These are phyloP conservation scores for Metalampra italica DNA, from an alignment of 2,888 invertebrate species.

Conservation along the genomic window DNA sequence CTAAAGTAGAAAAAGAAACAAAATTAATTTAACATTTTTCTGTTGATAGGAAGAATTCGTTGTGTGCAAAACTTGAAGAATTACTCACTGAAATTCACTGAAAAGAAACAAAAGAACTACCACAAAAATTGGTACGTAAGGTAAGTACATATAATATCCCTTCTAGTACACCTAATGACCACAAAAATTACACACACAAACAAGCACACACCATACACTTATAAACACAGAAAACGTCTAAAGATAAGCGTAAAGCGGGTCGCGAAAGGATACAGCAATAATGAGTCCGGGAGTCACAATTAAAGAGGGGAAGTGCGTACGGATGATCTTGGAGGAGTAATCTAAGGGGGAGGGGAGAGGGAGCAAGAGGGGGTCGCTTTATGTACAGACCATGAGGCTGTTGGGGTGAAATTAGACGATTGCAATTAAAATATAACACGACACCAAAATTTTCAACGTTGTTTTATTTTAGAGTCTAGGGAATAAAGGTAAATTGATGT, in stretches of 20 bases:
- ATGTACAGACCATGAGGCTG: conserved; percentile 19
- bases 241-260: conserved; percentile 69
- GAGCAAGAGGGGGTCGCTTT: conserved; percentile 5
- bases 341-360: conserved; percentile 43
- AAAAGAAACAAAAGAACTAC: too few relatives aligned
- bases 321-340: conserved; percentile 69
- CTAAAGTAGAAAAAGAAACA: too few relatives aligned
- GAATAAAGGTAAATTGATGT: not conserved
- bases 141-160: too few relatives aligned
- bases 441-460: too few relatives aligned
- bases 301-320: conserved; percentile 72
- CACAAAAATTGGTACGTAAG: too few relatives aligned
- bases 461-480: not conserved
- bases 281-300: conserved; percentile 74
- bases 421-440: too few relatives aligned
- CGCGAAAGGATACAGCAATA: conserved; percentile 67
- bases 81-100: too few relatives aligned
- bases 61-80: too few relatives aligned
- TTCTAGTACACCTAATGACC: not conserved
- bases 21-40: too few relatives aligned
- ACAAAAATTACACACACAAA: conserved; percentile 6
- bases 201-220: conserved; percentile 11
- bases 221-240: conserved; percentile 20
- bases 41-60: too few relatives aligned
- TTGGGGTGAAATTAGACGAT: not conserved